Percentiles rank a stretch among this genome's conserved stretches.
Conservation (phyloP, 2,113 vertebrate genomes). For the Prunella fulvescens region DNA sequence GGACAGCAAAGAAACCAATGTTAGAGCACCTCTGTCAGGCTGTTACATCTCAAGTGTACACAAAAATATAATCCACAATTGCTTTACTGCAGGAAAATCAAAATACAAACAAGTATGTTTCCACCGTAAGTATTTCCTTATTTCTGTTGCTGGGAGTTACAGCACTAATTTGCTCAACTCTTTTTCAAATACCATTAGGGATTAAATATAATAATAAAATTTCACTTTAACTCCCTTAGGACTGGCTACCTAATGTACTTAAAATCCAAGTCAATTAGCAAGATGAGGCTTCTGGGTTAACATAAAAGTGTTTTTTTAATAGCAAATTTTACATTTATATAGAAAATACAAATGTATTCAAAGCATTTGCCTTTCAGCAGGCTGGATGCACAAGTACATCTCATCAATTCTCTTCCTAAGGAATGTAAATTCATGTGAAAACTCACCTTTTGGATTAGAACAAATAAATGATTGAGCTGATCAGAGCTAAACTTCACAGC, state of each 20-base stretch:
- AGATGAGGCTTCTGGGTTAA: background rate
- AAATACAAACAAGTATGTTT: background rate
- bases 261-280: background rate
- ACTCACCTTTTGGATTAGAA: conserved; percentile 95
- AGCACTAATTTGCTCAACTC: background rate
- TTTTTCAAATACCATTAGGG: background rate
- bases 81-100: background rate
- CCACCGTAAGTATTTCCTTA: background rate
- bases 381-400: background rate
- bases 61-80: background rate
- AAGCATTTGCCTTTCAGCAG: background rate
- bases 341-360: background rate
- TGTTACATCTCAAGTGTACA: background rate
- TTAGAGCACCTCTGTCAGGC: background rate
- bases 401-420: background rate
- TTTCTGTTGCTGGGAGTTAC: background rate
- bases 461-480: conserved; percentile 95
- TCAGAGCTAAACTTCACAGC: conserved; percentile 97
- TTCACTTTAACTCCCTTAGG: background rate
- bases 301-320: background rate
- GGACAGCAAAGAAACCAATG: background rate
- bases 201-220: background rate
- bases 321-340: background rate
- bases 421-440: background rate
- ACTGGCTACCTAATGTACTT: background rate